These are phyloP conservation scores for Unio delphinus DNA, from an alignment of 2,888 invertebrate species.

Conservation along the genomic window DNA sequence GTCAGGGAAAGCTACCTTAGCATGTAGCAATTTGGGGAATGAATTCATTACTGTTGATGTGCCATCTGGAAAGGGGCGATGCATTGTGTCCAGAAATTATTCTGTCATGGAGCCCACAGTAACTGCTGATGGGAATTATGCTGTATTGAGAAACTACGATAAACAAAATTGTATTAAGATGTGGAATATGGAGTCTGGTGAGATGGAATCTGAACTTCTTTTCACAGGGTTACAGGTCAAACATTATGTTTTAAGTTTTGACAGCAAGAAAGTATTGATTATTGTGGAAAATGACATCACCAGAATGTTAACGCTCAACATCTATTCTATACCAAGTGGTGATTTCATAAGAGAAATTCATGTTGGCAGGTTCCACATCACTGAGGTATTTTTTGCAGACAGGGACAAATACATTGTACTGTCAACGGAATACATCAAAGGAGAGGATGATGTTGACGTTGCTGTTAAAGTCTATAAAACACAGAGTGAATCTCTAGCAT, in stretches of 20 bases:
- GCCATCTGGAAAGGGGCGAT: conserved; percentile 20
- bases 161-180: conserved; percentile 32
- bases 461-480: too few relatives aligned
- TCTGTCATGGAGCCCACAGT: conserved; percentile 38
- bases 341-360: conserved; percentile 10
- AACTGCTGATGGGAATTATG: conserved; percentile 41
- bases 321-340: conserved; percentile 20
- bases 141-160: conserved; percentile 39
- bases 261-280: conserved; percentile 27
- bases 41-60: conserved; percentile 43
- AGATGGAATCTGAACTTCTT: conserved; percentile 21
- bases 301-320: conserved; percentile 8
- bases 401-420: conserved; percentile 21
- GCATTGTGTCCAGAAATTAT: conserved; percentile 26
- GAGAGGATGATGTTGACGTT: too few relatives aligned
- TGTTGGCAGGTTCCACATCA: conserved; percentile 20
- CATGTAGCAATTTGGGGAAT: conserved; percentile 31
- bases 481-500: too few relatives aligned
- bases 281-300: conserved; percentile 18
- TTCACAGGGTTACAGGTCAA: conserved; percentile 39
- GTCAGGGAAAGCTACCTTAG: conserved; percentile 24
- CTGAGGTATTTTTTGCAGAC: conserved; percentile 25
- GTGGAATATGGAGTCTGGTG: conserved; percentile 38
- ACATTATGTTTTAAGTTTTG: conserved; percentile 23
- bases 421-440: too few relatives aligned